Evolutionary conservation across 2,888 invertebrate species (phyloP), one percentile per base, ranked within the genome.

Genomic region (Hyposoter dolosus): DNA sequence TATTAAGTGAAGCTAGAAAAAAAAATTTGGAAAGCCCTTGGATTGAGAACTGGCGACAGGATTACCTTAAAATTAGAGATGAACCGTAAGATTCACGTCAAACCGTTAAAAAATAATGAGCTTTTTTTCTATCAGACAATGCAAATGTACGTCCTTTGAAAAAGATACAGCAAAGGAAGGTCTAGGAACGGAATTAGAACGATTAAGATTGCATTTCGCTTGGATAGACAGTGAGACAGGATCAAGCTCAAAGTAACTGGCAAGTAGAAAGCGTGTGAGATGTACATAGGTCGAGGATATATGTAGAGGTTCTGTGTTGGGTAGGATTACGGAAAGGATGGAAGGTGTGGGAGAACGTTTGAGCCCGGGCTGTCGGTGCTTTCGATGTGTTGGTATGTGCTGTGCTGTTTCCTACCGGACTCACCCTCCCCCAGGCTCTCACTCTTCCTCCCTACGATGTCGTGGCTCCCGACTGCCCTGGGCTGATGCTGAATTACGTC

Each of bases 401-500:
- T 65, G 17, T 71, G 45, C 66, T 78, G 72, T 69, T 71, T 80
- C 76, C 68, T 66, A 77, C 66, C 72, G 85, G 85, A 83, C 80
- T 63, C 68, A 0, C 47, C 17, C 43, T 47, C 68, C 40, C 56
- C 60, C 74, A 35, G 19, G 2, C 12, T 19, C 74, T 53, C 53
- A 10, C 35, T 17, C 40, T 74, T 23, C 12, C 65, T 81, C 80
- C 80, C 82, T 66, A 56, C 76, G 76, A 60, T 83, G 83, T 86
- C 85, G 80, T 69, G 82, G 76, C 86, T 89, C 75, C 83, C 89
- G 76, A 76, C 85, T 89, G 80, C 85, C 89, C 69, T 32, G 47
- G 86, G 89, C 92, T 93, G 93, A 94, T 93, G 93, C 93, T 94
- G 93, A 94, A 93, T 93, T 94, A 94, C 93, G 93, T 91, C 88